Conservation (phyloP, 2,113 vertebrate species). For the Lagopus leucura region DNA sequence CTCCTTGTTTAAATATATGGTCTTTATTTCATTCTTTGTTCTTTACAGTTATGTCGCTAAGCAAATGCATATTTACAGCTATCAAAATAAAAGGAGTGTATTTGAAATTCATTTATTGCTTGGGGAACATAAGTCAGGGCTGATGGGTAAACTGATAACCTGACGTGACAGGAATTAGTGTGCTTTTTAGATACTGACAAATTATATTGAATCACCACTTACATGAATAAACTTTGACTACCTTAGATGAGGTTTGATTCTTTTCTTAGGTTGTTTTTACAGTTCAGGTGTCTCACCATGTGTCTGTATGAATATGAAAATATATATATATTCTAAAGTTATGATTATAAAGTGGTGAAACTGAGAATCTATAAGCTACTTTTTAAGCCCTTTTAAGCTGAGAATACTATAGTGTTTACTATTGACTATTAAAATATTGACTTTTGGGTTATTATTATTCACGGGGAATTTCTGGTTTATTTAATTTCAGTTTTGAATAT, state of each 20-base stretch:
- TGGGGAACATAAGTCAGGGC: background rate
- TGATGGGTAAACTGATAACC: background rate
- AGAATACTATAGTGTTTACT: background rate
- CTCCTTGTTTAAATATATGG: background rate
- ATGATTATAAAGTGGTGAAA: background rate
- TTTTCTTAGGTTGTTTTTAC: background rate
- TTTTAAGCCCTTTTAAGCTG: background rate
- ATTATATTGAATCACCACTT: background rate
- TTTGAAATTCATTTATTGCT: background rate
- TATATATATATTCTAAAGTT: background rate
- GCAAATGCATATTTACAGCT: background rate
- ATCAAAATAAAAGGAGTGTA: background rate
- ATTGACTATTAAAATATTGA: background rate
- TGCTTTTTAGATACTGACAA: background rate
- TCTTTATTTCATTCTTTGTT: background rate
- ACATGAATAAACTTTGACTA: background rate
- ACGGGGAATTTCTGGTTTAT: rapidly evolving
- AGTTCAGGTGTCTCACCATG: background rate
- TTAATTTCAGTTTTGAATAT: background rate
- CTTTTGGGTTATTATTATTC: background rate
- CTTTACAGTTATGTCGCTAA: rapidly evolving
- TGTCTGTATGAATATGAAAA: background rate
- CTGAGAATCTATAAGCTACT: background rate
- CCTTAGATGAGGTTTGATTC: background rate
- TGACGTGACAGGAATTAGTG: background rate